Conservation (phyloP, 2,888 invertebrate species). For the Apodemia hepburni region DNA sequence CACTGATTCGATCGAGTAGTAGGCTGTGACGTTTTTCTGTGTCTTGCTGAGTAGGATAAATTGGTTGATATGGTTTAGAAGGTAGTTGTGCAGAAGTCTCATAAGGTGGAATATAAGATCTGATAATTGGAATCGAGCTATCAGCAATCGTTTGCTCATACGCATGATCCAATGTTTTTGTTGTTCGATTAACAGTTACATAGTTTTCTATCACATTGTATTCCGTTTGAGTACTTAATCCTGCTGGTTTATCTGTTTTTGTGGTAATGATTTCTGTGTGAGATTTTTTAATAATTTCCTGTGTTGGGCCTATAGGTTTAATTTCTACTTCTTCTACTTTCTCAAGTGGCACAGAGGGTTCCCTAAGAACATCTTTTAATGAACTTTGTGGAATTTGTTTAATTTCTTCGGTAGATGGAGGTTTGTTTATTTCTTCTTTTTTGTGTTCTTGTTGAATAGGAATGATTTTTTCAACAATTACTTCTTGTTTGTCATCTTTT, state of each 20-base stretch:
- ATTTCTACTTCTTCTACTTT: slow-evolving; percentile 73
- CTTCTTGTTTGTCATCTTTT: slow-evolving; percentile 14
- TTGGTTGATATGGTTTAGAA: slow-evolving; percentile 57
- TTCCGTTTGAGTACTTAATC: slow-evolving; percentile 62
- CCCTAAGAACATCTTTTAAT: slow-evolving; percentile 50
- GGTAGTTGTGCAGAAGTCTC: slow-evolving; percentile 53
- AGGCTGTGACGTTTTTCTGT: slow-evolving; percentile 68
- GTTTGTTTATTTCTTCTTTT: slow-evolving; percentile 31
- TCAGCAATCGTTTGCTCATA: slow-evolving; percentile 49
- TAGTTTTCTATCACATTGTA: slow-evolving; percentile 69
- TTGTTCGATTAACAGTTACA: slow-evolving; percentile 66
- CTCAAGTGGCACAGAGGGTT: slow-evolving; percentile 66
- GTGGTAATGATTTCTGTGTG: slow-evolving; percentile 65
- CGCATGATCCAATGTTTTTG: slow-evolving; percentile 61
- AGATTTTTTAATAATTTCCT: slow-evolving; percentile 58
- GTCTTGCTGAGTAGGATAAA: slow-evolving; percentile 50
- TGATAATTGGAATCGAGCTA: slow-evolving; percentile 50
- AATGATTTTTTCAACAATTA: slow-evolving; percentile 26
- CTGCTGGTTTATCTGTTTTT: slow-evolving; percentile 46
- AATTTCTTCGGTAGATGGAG: slow-evolving; percentile 29
- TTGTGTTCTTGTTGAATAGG: slow-evolving; percentile 29
- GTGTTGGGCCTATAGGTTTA: slow-evolving; percentile 61
- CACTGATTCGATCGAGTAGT: slow-evolving; percentile 63
- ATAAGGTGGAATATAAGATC: slow-evolving; percentile 60
- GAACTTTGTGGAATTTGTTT: slow-evolving; percentile 36